These are phyloP conservation scores for Oscheius sp. DNA, from an alignment of 2,888 invertebrate species.

Conservation along the genomic window DNA sequence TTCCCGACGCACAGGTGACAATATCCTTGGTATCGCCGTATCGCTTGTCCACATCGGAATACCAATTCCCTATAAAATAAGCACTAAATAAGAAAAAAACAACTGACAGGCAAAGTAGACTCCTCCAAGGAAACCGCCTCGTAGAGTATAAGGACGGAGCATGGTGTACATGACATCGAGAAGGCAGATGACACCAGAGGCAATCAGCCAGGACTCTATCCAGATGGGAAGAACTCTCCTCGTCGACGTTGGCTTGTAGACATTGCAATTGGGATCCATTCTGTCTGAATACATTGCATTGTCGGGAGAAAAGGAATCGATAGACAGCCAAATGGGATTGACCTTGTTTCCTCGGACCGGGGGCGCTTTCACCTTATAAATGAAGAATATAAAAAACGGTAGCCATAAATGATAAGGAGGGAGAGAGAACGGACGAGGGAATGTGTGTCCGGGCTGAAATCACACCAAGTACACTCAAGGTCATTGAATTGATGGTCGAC, in stretches of 20 bases:
- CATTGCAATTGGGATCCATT: conserved; percentile 21
- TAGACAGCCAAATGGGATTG: no score
- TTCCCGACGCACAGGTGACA: conserved; percentile 68
- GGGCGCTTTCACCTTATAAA: conserved; percentile 6
- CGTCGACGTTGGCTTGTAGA: background rate
- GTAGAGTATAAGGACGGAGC: conserved; percentile 50
- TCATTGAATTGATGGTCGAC: no score
- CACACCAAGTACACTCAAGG: no score
- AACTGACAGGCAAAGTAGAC: conserved; percentile 54
- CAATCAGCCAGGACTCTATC: conserved; percentile 61
- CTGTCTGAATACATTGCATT: background rate
- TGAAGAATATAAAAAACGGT: background rate
- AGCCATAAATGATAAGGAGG: background rate
- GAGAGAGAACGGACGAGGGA: background rate
- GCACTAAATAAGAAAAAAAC: no score
- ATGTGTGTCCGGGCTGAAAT: no score
- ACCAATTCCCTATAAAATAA: conserved; percentile 61
- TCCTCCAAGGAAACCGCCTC: conserved; percentile 38
- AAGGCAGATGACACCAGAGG: conserved; percentile 58
- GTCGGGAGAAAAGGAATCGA: no score
- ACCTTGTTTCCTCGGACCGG: no score
- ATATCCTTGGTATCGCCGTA: conserved; percentile 64
- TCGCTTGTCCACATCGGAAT: conserved; percentile 66
- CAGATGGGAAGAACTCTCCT: conserved; percentile 52
- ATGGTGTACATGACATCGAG: conserved; percentile 55